Conservation (phyloP, 2,888 invertebrate genomes). For the Dione vanillae region DNA sequence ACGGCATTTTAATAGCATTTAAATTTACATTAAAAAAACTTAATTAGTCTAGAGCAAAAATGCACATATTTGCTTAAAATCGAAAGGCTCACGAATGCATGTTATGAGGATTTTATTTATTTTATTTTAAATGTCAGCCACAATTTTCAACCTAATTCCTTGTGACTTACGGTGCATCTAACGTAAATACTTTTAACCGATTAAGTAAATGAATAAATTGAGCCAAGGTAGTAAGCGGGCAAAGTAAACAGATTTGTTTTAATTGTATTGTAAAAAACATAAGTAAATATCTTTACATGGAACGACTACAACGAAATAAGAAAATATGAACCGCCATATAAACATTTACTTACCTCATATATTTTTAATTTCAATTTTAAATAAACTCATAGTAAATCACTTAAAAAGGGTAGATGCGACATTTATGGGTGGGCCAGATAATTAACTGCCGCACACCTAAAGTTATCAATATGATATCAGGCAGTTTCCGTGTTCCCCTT, state of each 20-base stretch:
- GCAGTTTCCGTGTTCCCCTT: not conserved
- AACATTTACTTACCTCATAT: not conserved
- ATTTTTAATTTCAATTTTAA: not conserved
- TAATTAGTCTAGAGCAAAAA: not conserved
- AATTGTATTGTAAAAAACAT: not conserved
- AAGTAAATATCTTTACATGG: not conserved
- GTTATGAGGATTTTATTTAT: not conserved
- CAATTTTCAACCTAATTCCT: not conserved
- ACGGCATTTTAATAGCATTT: not conserved
- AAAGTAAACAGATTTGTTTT: not conserved
- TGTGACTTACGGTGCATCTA: not conserved
- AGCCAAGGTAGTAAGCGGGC: not conserved
- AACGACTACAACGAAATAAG: not conserved
- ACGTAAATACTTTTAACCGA: not conserved
- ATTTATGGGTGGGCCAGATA: not conserved
- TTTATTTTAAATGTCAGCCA: not conserved
- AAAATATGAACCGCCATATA: not conserved
- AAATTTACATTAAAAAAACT: conserved; percentile 5
- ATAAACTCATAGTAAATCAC: not conserved
- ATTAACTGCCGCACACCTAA: not conserved
- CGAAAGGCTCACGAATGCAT: not conserved
- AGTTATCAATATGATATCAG: not conserved
- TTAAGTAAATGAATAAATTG: not conserved
- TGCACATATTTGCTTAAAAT: not conserved
- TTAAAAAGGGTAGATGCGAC: not conserved